Evolutionary conservation across 2,888 invertebrate genomes (phyloP), one percentile per base, ranked within the genome.

Genomic region (Encarsia formosa): DNA sequence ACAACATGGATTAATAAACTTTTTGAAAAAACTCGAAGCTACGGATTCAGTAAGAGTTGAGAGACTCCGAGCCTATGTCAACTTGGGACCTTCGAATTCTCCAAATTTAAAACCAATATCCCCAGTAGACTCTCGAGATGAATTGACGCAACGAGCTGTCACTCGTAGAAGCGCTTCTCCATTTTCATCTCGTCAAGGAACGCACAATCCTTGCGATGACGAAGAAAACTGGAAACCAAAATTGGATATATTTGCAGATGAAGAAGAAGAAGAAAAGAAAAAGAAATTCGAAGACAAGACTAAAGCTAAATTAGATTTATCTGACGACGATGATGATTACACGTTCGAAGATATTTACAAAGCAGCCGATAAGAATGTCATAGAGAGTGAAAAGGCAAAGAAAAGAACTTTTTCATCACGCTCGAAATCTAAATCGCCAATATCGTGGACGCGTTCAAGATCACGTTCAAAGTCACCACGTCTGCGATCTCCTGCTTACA

Each of bases 271-370:
- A 6, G 63, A 65, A 19, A 63, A 47, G 42, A 50, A 61, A 23
- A 61, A 54, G 29, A 65, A 56, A 19, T 56, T 62, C 6, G 67
- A 69, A 4, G 67, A 68, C 1, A 70, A 68, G 26, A 63, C 67
- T 1, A 71, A 75, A 1, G 73, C 70, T 40, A 75, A 78, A 45
- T 69, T 81, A 22, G 80, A 82, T 52, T 79, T 82, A n/a, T 81
- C 86, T 1, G 88, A 87, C 50, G 88, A 87, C 51, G 85, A 85
- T 52, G 89, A 89, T 62, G 89, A 90, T 65, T 91, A 91, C 62
- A 82, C 85, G n/a, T 88, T 86, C 57, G 88, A 89, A 61, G 91
- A 91, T 70, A 87, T 88, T 37, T 86, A 87, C 62, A 83, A 86
- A 69, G 86, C 86, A 0, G 88, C 85, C 0, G 84, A 84, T 1